Evolutionary conservation across 2,888 invertebrate species (phyloP), one percentile per base, ranked within the genome.

Genomic region (Drosophila emarginata): DNA sequence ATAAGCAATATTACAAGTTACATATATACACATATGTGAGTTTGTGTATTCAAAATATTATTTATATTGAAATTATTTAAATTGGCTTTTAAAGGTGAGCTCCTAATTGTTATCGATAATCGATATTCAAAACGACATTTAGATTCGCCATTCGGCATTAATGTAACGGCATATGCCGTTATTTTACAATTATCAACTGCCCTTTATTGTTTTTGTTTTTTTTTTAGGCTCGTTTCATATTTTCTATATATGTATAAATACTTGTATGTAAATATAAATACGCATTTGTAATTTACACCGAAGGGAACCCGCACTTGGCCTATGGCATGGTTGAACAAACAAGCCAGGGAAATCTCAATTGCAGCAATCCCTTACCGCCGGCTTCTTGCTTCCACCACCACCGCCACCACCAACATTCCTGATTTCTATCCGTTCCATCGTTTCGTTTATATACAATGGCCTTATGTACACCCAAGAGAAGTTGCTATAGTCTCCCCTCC

Each of bases 41-140:
- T 5, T 69, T 77, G 62, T 75, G 72, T 61, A 75, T 78, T 78
- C 75, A 67, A 77, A 28, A 5, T 2, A 23, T 5, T 32, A 32
- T 9, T 32, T 9, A 9, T 32, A 32, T 32, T 9, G 11, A 32
- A 32, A 32, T 9, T 7, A 32, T 32, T 2, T 2, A 32, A 32
- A 32, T 32, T 32, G 32, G 11, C 32, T 23, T n/a, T n/a, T n/a
- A n/a, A 23, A 4, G 2, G 23, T 23, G 23, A 23, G 23, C 11
- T 9, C 74, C 71, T 64, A 54, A 18, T 60, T 32, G 45, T 18
- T 51, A 64, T 51, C 36, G 57, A 21, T 37, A 14, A 57, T 57
- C 21, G 36, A 18, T 36, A 21, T 12, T 32, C 32, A 9, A 28
- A 37, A n/a, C 23, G 12, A 11, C 18, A 9, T 32, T 32, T 32